Evolutionary conservation across 2,113 vertebrate genomes (phyloP).

Genomic region (Centrocercus urophasianus): DNA sequence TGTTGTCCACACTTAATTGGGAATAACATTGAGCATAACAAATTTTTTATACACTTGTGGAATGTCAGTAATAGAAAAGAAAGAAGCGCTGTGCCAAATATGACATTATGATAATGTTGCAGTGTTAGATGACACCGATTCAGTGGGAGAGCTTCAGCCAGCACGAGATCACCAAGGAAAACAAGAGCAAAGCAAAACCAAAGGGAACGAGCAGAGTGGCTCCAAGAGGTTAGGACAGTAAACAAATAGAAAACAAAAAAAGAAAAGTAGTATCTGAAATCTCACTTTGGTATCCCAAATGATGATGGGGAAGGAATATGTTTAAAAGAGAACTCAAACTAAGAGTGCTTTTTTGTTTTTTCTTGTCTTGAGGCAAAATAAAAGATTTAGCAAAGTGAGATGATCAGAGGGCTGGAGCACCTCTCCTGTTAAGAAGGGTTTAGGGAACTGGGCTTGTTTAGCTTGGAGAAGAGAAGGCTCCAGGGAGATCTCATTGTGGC

Average conservation of each 20-base stretch:
- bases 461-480: no score
- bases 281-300: neutral
- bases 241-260: neutral
- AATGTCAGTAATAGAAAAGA: neutral
- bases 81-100: neutral
- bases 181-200: neutral
- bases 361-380: neutral
- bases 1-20: neutral
- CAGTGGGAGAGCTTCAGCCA: neutral
- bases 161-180: neutral
- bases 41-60: neutral
- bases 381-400: neutral
- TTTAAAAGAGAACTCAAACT: conserved; percentile 27
- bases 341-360: neutral
- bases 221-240: neutral
- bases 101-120: neutral
- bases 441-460: no score
- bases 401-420: no score
- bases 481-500: no score
- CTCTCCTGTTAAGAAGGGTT: no score
- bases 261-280: neutral
- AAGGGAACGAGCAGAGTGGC: neutral
- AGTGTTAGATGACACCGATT: neutral
- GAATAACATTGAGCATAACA: neutral
- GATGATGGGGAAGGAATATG: neutral